phyloP scores from a whole-genome alignment of 2,888 invertebrate species.

The Erebia epiphron region DNA sequence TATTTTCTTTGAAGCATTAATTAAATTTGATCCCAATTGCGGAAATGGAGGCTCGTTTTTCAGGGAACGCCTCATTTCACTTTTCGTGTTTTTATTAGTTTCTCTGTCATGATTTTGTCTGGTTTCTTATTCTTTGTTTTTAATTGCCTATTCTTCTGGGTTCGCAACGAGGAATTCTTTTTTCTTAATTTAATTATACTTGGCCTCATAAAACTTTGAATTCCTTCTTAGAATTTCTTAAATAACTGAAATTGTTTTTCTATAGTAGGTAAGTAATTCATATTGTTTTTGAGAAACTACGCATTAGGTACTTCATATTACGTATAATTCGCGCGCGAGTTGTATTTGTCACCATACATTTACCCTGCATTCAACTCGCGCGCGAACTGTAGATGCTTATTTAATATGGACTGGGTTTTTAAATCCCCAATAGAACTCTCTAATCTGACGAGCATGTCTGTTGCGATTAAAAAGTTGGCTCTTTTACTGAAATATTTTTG shows the following conservation, averaged over 20 bases:
- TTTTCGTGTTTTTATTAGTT: conserved; percentile 23
- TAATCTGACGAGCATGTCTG: too few species aligned
- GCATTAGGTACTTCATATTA: too few species aligned
- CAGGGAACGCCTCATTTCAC: conserved; percentile 23
- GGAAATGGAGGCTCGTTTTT: conserved; percentile 23
- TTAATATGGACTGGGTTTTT: too few species aligned
- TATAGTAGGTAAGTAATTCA: neutral
- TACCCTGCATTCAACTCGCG: too few species aligned
- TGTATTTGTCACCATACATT: too few species aligned
- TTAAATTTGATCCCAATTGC: conserved; percentile 42
- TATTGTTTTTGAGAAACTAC: neutral
- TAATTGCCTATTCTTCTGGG: conserved; percentile 7
- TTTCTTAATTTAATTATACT: neutral
- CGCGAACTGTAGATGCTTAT: too few species aligned
- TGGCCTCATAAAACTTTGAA: neutral
- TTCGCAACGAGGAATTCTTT: neutral
- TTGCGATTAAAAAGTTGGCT: too few species aligned
- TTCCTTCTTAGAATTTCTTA: neutral
- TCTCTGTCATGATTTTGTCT: conserved; percentile 21
- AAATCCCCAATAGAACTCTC: too few species aligned
- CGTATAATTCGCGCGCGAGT: too few species aligned
- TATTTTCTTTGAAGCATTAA: conserved; percentile 46
- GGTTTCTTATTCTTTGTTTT: conserved; percentile 21
- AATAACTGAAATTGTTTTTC: neutral
- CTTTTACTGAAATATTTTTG: too few species aligned